These are phyloP conservation scores for Polydrusus cervinus DNA, from an alignment of 2,888 invertebrate genomes.

Conservation along the genomic window DNA sequence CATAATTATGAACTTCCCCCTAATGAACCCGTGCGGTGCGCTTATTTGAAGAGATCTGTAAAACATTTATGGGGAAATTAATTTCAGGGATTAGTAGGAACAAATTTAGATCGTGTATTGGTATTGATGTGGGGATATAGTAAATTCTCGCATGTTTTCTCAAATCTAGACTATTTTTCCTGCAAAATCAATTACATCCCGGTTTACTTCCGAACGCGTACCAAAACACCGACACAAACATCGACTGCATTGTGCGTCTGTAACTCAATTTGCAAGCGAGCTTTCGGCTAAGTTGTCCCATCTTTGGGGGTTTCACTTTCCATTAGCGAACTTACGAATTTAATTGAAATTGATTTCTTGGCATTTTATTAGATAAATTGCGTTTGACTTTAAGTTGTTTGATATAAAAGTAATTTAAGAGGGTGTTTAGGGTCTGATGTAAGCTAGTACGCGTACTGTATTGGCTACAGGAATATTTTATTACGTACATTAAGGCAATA, in stretches of 20 bases:
- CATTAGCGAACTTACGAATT: slow-evolving; percentile 63
- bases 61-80: slow-evolving; percentile 47
- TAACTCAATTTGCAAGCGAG: slow-evolving; percentile 55
- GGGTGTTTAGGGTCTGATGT: background rate
- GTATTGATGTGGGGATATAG: background rate
- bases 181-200: slow-evolving; percentile 41
- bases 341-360: slow-evolving; percentile 53
- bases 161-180: background rate
- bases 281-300: slow-evolving; percentile 54
- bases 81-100: slow-evolving; percentile 45
- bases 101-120: background rate
- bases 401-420: slow-evolving; percentile 28
- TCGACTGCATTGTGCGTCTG: slow-evolving; percentile 48
- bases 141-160: too few relatives aligned
- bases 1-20: slow-evolving; percentile 57
- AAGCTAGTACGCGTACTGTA: too few relatives aligned
- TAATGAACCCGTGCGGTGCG: slow-evolving; percentile 54
- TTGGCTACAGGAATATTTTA: too few relatives aligned
- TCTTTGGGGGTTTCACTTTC: slow-evolving; percentile 67
- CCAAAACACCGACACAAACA: slow-evolving; percentile 46
- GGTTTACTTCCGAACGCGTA: slow-evolving; percentile 35
- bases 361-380: slow-evolving; percentile 53
- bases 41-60: slow-evolving; percentile 55
- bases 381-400: slow-evolving; percentile 51
- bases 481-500: too few relatives aligned